Conservation (phyloP, 2,113 vertebrate genomes). For the Phycodurus eques region DNA sequence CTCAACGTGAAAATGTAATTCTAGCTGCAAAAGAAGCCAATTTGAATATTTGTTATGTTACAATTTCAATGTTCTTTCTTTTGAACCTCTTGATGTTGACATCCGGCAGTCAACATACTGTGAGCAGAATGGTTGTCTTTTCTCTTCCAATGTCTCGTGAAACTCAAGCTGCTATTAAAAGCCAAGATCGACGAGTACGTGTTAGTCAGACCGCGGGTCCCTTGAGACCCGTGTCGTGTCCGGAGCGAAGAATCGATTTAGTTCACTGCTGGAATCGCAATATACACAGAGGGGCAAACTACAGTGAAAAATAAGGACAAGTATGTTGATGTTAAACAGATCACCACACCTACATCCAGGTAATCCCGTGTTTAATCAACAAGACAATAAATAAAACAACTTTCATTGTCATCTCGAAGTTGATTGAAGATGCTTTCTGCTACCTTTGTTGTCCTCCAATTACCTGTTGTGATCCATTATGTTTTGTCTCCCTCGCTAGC, state of each 20-base stretch:
- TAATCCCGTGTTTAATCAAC: neutral
- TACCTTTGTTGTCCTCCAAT: neutral
- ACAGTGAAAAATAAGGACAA: neutral
- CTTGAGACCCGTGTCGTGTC: neutral
- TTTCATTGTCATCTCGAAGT: slow-evolving; percentile 3
- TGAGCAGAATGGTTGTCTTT: neutral
- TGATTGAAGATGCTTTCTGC: neutral
- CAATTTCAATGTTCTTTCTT: neutral
- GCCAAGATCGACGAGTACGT: neutral
- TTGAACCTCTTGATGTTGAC: neutral
- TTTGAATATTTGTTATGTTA: neutral
- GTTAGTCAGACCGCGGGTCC: neutral
- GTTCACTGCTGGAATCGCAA: neutral
- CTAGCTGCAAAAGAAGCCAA: too few species aligned
- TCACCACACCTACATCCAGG: neutral
- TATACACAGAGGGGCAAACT: neutral
- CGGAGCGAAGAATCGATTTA: neutral
- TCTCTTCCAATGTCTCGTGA: neutral
- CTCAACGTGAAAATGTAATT: neutral
- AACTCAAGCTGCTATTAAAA: too few species aligned
- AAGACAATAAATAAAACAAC: neutral
- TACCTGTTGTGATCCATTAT: neutral
- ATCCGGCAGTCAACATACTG: neutral
- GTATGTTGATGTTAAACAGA: neutral
- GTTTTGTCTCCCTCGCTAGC: neutral